Evolutionary conservation across 2,797 vertebrate genomes (phyloP), one percentile per base, ranked within the genome.

Genomic region (Telmatherina bonti): DNA sequence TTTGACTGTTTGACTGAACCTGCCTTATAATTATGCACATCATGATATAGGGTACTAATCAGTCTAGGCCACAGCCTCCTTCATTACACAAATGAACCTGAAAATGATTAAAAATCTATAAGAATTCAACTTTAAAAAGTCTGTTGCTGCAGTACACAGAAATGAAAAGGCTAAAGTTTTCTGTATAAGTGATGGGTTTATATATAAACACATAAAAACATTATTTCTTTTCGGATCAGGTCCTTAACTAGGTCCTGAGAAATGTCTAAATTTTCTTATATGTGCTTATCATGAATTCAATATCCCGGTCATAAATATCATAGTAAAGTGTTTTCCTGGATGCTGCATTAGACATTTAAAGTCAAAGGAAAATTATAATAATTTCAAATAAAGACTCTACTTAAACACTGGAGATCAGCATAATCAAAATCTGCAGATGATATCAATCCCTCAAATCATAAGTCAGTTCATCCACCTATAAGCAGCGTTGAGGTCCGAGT

Each of bases 51-150:
- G 16, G n/a, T 49, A 58, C 36, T 67, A 49, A 67, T 58, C 43
- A 58, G 22, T 24, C 22, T 4, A 35, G 29, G 18, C 27, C 53
- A 67, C 38, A 24, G 27, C 43, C 20, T 56, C 41, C 29, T 24
- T 67, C 65, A 67, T 67, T 58, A 67, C 49, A 53, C 16, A 33
- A 38, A 53, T 29, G 31, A 27, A 31, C 7, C 7, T 45, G 35
- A 56, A 67, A 43, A 57, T 57, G 29, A 57, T 55, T n/a, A 36
- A 57, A 57, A 13, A 15, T 11, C 4, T 12, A 11, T 26, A 8
- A 47, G 54, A 47, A 45, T 20, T 16, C 38, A 18, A 5, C 16
- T 43, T 18, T 18, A 43, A 18, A 7, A 5, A 16, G 38, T 43
- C 5, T 43, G 1, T 18, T 15, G 15, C 38, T 43, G 38, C 13